Conservation (phyloP, 2,888 invertebrate genomes). For the Drosophila robusta region DNA sequence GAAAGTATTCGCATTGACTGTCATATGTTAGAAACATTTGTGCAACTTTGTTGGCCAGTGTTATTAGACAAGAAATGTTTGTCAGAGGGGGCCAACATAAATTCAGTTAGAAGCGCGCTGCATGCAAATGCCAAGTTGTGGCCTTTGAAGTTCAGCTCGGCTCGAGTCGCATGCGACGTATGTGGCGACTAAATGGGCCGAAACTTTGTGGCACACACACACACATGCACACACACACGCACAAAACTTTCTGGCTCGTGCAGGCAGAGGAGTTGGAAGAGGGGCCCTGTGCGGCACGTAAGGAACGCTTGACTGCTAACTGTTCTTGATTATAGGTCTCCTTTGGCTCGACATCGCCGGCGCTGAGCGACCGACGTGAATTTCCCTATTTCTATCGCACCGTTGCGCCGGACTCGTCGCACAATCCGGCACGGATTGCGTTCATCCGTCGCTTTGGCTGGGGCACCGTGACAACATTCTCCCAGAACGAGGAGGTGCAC, state of each 20-base stretch:
- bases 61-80: conserved; percentile 17
- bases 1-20: too few species aligned
- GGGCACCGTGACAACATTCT: conserved; percentile 95
- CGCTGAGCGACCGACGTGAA: conserved; percentile 94
- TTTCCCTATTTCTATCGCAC: conserved; percentile 96
- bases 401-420: conserved; percentile 95
- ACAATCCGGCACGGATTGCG: conserved; percentile 93
- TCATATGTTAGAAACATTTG: too few species aligned
- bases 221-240: too few species aligned
- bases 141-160: conserved; percentile 66
- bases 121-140: conserved; percentile 60
- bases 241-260: conserved; percentile 31
- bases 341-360: conserved; percentile 95
- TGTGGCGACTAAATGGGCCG: conserved; percentile 63
- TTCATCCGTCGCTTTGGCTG: conserved; percentile 90
- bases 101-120: conserved; percentile 52
- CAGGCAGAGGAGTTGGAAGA: not conserved
- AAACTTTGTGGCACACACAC: conserved; percentile 28
- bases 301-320: conserved; percentile 31
- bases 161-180: conserved; percentile 29
- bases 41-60: conserved; percentile 2
- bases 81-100: conserved; percentile 13
- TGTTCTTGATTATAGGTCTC: conserved; percentile 89
- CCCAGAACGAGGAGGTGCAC: conserved; percentile 94
- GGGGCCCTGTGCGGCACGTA: conserved; percentile 10